Base-by-base conservation (phyloP, 2,113 vertebrate genomes). In the Phyllopteryx taeniolatus region DNA sequence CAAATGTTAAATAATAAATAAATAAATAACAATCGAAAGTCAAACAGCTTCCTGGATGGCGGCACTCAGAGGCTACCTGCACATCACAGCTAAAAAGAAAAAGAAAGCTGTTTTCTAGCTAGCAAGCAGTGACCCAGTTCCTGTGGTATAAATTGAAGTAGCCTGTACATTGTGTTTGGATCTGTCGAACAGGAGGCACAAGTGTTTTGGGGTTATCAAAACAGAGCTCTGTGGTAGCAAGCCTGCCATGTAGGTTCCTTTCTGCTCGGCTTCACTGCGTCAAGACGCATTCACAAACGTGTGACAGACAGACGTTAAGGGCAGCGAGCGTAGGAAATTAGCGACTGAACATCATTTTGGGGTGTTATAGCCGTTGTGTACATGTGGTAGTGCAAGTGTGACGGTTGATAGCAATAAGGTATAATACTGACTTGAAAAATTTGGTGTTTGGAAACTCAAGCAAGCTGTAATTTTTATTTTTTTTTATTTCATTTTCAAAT, bases 41-140 rank as follows among this genome's bases (percentile, higher is more conserved):
- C 42, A 64, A 44, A 44, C 31, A 60, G 59, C 27, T 59, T 59
- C 57, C 1, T 59, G 57, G 27, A 12, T 8, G 8, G 15, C 15
- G 33, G 31, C 59, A 61, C 8, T 35, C 14, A 61, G 59, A 61
- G 33, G 59, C 59, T 35, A 61, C 59, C 4, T 61, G 31, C 31
- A 35, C 31, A 61, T 35, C 15, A 2, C 31, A 61, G 31, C 15
- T 9, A 33, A 65, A 65, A 65, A 44, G 8, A 15, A 13, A 27
- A 56, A 56, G 19, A 47, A 66, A 31, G 63, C 78, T 33, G 51
- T 56, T 67, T 43, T 74, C 62, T 68, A 67, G 74, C 73, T 56
- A 59, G 59, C 53, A 72, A 74, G 53, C 39, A n/a, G 59, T 77
- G 74, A 83, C 66, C 79, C 53, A 67, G 60, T 74, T 86, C 74